phyloP scores from a whole-genome alignment of 2,113 vertebrate genomes.

The Rhabdomys dilectus region DNA sequence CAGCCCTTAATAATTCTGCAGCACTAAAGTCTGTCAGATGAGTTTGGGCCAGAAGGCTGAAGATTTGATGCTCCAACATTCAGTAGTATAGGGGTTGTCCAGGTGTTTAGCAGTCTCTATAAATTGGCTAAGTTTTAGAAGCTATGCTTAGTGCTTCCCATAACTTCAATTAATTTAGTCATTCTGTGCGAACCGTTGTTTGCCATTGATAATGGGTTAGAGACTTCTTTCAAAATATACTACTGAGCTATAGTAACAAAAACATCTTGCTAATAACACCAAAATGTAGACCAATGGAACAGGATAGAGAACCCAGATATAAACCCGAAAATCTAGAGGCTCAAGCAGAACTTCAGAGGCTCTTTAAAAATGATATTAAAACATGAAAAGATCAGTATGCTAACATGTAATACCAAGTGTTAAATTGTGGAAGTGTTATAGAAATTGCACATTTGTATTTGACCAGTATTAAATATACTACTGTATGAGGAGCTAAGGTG shows the following conservation, averaged over 20 bases:
- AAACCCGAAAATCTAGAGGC: background rate
- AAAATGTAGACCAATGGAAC: background rate
- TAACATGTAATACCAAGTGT: background rate
- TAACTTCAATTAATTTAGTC: too few relatives aligned
- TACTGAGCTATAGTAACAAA: background rate
- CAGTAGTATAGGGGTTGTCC: too few relatives aligned
- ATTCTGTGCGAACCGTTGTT: background rate
- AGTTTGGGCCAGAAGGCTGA: too few relatives aligned
- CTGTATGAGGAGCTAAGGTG: too few relatives aligned
- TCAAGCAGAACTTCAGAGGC: background rate
- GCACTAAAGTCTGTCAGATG: too few relatives aligned
- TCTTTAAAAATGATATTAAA: constrained; percentile 40
- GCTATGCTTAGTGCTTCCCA: too few relatives aligned
- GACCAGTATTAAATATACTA: background rate
- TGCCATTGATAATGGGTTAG: background rate
- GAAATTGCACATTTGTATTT: background rate
- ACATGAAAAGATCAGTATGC: background rate
- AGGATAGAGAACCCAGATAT: background rate
- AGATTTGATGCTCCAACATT: too few relatives aligned
- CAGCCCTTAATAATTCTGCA: too few relatives aligned
- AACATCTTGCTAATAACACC: background rate
- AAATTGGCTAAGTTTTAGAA: too few relatives aligned
- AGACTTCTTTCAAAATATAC: background rate
- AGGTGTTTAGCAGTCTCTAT: too few relatives aligned
- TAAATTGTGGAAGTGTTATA: background rate